Base-by-base conservation (phyloP, 53 echinoderm and acorn worm species). In the Luidia sarsii region DNA sequence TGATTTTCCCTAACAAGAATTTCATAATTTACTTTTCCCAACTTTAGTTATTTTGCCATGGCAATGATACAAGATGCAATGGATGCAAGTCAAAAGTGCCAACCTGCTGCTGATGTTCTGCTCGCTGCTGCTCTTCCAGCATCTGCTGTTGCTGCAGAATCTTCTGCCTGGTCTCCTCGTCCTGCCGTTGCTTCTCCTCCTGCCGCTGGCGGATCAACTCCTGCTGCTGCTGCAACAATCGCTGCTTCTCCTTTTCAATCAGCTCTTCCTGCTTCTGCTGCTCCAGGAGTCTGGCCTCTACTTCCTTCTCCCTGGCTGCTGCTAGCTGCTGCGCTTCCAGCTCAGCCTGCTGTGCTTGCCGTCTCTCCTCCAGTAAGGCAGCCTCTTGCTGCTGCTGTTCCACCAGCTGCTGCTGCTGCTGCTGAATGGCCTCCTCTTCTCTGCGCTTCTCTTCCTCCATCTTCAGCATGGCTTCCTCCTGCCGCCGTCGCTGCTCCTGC, bases 151-250 rank as follows among this genome's bases (percentile, higher is more conserved):
- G 95, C 70, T 95, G 91, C 15, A 86, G 52, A 27, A 79, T 89
- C 50, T 90, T 89, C 89, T 91, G 80, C 71, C 85, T 79, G 39
- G 73, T 88, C 73, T 93, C 90, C 65, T 93, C 97, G 48, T 91
- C 97, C 60, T 91, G 79, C 25, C 85, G 73, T 33, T 86, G 75
- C 67, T 95, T 92, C 85, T 95, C 90, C 57, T 93, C 93, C 68
- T 93, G 88, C 50, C 93, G 71, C 67, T 91, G 90, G 36, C 88
- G 57, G 30, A 97, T 88, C 13, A 86, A 31, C 63, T 97, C 91
- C 83, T 97, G 90, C 83, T 97, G 97, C 69, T 97, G 97, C 75
- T 93, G 86, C 62, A 97, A 80, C 32, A 97, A 75, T 48, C 97
- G 65, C 60, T 97, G 83, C 82, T 93, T 90, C 57, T 97, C 97